Conservation (phyloP, 2,797 vertebrate genomes). For the Clarias pachynema region DNA sequence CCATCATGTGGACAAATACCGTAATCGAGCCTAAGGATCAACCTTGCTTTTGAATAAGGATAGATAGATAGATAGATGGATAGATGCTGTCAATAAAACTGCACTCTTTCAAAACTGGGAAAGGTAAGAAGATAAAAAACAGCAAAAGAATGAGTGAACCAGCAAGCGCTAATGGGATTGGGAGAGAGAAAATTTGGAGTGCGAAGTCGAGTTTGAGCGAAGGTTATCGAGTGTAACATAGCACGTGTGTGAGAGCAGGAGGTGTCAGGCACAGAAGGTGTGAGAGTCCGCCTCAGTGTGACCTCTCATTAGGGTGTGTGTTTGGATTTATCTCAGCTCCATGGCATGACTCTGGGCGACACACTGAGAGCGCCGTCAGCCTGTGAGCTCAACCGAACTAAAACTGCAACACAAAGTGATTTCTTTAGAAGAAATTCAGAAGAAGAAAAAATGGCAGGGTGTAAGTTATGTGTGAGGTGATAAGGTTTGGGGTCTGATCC, state of each 20-base stretch:
- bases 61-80: neutral
- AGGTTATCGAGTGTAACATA: neutral
- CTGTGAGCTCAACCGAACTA: neutral
- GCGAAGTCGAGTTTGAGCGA: neutral
- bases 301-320: constrained; percentile 1
- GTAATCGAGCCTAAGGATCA: no score
- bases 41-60: no score
- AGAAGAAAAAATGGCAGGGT: neutral
- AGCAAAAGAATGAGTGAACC: neutral
- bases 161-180: neutral
- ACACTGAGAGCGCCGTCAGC: neutral
- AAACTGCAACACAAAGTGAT: neutral
- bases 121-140: neutral
- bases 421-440: neutral
- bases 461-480: no score
- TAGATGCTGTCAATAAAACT: neutral
- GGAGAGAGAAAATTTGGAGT: neutral
- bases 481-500: neutral
- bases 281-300: constrained; percentile 3
- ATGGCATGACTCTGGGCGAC: neutral
- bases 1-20: no score
- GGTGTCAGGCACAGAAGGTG: constrained; percentile 6
- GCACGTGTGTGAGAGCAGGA: constrained; percentile 3
- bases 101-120: no score
- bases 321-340: neutral